These are phyloP conservation scores for Epinephelus awoara DNA, from an alignment of 2,797 vertebrate genomes.

Conservation along the genomic window DNA sequence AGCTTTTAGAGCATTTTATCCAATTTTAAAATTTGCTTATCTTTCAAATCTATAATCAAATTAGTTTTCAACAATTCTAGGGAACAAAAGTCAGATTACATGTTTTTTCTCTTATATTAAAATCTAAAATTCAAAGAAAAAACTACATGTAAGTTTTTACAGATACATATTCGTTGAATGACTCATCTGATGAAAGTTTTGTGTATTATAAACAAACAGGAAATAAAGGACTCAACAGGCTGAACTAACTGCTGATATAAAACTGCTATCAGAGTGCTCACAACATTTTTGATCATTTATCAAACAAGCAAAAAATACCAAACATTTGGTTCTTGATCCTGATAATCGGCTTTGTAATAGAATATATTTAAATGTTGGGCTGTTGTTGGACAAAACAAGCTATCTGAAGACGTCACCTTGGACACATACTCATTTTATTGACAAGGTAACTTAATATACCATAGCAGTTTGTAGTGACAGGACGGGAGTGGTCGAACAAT, in stretches of 20 bases:
- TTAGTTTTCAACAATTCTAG: not conserved
- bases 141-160: too few species aligned
- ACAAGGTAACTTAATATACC: constrained; percentile 32
- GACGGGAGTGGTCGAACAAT: constrained; percentile 41
- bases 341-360: too few species aligned
- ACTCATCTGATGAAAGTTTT: not conserved
- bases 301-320: too few species aligned
- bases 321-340: too few species aligned
- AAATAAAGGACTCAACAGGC: not conserved
- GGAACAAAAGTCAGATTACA: not conserved
- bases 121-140: too few species aligned
- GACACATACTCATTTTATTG: not conserved
- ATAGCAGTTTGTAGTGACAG: constrained; percentile 65
- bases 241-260: not conserved
- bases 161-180: too few species aligned
- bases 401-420: too few species aligned
- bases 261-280: too few species aligned
- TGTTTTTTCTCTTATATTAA: too few species aligned
- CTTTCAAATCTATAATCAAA: too few species aligned
- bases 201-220: not conserved
- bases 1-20: not conserved
- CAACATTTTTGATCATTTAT: too few species aligned
- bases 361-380: not conserved
- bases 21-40: not conserved
- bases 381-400: not conserved